Evolutionary conservation across 1,140 invertebrate genomes (phyloP), one percentile per base, ranked within the genome.

Genomic region (Leptinotarsa texana): DNA sequence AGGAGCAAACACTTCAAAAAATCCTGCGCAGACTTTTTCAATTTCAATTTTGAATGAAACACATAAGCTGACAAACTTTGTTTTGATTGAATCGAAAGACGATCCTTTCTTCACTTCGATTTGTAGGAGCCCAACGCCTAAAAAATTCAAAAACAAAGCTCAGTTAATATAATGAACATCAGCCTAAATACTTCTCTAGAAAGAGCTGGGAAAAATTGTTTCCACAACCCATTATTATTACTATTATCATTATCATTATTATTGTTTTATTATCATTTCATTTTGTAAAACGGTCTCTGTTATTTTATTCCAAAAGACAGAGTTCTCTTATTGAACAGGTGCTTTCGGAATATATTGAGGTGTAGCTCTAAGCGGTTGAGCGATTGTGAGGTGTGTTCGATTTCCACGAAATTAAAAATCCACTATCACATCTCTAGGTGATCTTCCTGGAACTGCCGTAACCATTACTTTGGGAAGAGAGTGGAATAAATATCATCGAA

Each of bases 1-100:
- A 6, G 82, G 83, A 42, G 77, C 80, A 69, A 79, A 84, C 2
- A 79, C 79, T 63, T 84, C 81, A 65, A 83, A 83, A 49, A 84
- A 77, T 63, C 83, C 83, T 17, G 69, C 63, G 63, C 83, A 84
- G 6, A 84, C 83, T 13, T 69, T 63, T 63, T 81, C 77, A 63
- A 63, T 81, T 73, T 80, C 80, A 47, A 84, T 81, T 76, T 83
- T 80, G 57, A 84, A 81, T 27, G 75, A 73, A 24, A 82, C 81
- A 69, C 83, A 84, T 22, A 84, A 66, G 17, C 78, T 48, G 2
- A 83, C 78, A 63, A 84, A 82, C 73, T 84, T 78, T 13, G 13
- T 61, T 74, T 77, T 81, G 13, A 84, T 79, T 24, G 74, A 73
- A 42, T 82, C 80, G 13, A 80, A 75, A 1, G 77, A 49, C 1